Base-by-base conservation (phyloP, 2,888 invertebrate genomes). In the Stratiomys singularior region DNA sequence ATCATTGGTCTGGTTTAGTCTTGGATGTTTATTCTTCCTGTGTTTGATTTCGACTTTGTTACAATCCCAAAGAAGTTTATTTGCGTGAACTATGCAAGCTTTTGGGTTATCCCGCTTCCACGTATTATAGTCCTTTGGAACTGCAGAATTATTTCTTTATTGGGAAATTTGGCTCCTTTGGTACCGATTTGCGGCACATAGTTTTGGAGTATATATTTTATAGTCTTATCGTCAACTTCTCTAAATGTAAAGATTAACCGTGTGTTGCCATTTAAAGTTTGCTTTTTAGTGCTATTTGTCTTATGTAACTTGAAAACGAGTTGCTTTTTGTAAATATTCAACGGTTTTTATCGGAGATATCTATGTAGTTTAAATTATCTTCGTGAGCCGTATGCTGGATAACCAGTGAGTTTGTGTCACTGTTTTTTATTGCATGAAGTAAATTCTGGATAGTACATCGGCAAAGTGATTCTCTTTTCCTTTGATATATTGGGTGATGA, bases 321-420 rank as follows among this genome's bases (percentile, higher is more conserved):
- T 60, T 60, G 58, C 11, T 23, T 5, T 11, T 60, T 60, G 25
- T 60, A 60, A 23, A 21, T 11, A 60, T 60, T 60, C 58, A 60
- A 25, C 3, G 58, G 58, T 60, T 60, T n/a, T n/a, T 60, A 4
- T 60, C 58, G 4, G 58, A 60, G 58, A 60, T 60, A 60, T 4
- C 23, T 23, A 60, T 60, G 23, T 60, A 60, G 13, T 60, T 21
- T 23, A 25, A 23, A 60, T 60, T 60, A 13, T 60, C 58, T 60
- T 60, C 58, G 2, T 11, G 21, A 25, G 58, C 58, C 21, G 58
- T 60, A 60, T 60, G 58, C 58, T 60, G 58, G 3, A 23, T 60
- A 9, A 23, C 58, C 18, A 60, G 25, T 23, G 58, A 60, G 23
- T 60, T 60, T 21, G 58, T 23, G 18, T 60, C 58, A 4, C 58